Percentiles rank a stretch among this genome's conserved stretches.
Evolutionary conservation across 2,797 vertebrate species (phyloP).

Genomic region (Hafferia zeledoni): DNA sequence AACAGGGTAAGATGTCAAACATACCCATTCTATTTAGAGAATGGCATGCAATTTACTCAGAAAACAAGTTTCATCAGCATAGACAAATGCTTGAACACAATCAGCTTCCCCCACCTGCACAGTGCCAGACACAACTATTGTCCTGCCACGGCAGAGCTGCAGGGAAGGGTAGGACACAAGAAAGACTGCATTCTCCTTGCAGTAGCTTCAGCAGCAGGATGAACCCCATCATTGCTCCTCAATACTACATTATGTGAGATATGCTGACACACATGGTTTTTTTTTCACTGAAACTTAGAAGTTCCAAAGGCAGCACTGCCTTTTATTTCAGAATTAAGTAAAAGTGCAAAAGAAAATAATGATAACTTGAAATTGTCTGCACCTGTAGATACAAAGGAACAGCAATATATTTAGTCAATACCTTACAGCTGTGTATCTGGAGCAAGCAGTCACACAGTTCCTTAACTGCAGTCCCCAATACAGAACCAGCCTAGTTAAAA

Average conservation of each 20-base stretch:
- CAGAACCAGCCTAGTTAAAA: background rate
- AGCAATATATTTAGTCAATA: background rate
- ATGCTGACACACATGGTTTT: background rate
- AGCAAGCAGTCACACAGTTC: background rate
- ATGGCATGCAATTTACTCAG: background rate
- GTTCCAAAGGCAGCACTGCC: background rate
- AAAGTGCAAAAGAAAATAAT: background rate
- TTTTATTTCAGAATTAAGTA: background rate
- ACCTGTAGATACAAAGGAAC: background rate
- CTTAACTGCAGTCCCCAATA: background rate
- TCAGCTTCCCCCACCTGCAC: background rate
- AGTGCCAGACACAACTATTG: background rate
- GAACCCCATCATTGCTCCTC: background rate
- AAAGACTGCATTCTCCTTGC: background rate
- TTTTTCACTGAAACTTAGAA: background rate
- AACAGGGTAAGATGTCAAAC: slow-evolving; percentile 28
- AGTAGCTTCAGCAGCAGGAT: background rate
- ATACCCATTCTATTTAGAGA: slow-evolving; percentile 25
- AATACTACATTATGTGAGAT: background rate
- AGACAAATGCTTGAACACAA: background rate
- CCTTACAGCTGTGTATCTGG: background rate
- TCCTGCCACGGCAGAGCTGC: background rate
- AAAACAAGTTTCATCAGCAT: slow-evolving; percentile 30
- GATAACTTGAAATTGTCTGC: background rate
- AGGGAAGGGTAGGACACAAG: background rate